Base-by-base conservation (phyloP, 2,797 vertebrate species). In the Leptatherina wallacei region DNA sequence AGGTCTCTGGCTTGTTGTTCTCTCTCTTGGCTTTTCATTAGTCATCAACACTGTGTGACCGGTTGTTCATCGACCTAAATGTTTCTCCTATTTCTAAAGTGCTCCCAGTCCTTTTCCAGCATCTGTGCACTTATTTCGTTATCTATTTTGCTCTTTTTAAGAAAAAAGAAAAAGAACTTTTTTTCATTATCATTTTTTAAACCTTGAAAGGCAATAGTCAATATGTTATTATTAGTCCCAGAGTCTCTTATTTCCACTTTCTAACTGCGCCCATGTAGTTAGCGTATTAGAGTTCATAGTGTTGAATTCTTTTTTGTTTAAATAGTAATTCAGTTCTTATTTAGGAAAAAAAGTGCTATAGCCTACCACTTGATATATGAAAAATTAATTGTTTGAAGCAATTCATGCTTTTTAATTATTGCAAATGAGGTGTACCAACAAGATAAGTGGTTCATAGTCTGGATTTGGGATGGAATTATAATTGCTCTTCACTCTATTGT, bases 1-100 rank as follows among this genome's bases (percentile, higher is more conserved):
- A 74, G 62, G 60, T 70, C 59, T 29, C 4, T n/a, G 30, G 27
- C 27, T 73, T 73, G 62, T 54, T 61, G 44, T 38, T 58, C 55
- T 73, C n/a, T 73, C 18, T 38, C 8, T 49, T 61, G n/a, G 36
- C 54, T 67, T 61, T 18, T 52, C 32, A 6, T 20, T 6, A 9
- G 58, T 18, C n/a, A 54, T 32, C 49, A 30, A 65, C 66, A 68
- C 32, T 6, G 38, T 58, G 66, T 67, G 16, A 55, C 49, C 32
- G 36, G 59, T 30, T 30, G 51, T 75, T 65, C 36, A 61, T n/a
- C 42, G 1, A 61, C 40, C 12, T n/a, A 35, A n/a, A 10, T 65
- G 58, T 61, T 62, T 73, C 47, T 38, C 30, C 16, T n/a, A 44
- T 42, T 71, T 40, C 1, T 42, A 9, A 56, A 35, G 16, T 44